Evolutionary conservation across 2,113 vertebrate genomes (phyloP).

Genomic region (Cepphus grylle): DNA sequence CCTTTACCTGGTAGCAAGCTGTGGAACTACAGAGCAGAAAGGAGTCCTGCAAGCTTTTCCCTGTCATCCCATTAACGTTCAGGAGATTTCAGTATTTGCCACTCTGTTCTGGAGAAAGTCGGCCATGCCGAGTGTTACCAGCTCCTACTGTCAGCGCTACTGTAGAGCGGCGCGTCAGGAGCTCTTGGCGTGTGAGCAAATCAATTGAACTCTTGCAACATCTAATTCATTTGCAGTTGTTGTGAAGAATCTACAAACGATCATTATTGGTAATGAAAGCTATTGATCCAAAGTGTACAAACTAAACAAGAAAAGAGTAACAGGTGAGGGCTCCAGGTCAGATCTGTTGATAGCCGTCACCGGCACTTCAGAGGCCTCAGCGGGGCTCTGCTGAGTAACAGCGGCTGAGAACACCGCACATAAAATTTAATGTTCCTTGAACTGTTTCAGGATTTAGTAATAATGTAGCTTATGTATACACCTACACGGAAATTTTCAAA

Average conservation of each 20-base stretch:
- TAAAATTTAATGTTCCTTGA: conserved; percentile 48
- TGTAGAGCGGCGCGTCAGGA: neutral
- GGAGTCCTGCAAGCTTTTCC: neutral
- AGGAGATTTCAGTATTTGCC: neutral
- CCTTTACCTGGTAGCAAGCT: neutral
- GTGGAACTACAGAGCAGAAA: neutral
- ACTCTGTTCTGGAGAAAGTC: neutral
- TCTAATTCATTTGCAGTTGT: neutral
- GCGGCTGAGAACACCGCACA: neutral
- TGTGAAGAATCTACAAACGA: neutral
- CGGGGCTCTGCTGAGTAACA: neutral
- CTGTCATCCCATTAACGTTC: neutral
- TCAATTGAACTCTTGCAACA: neutral
- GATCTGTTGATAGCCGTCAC: neutral
- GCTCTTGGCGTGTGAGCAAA: neutral
- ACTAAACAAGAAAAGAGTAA: neutral
- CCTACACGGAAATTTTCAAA: neutral
- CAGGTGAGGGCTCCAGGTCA: neutral
- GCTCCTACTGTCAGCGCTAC: fast-evolving
- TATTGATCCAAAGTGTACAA: neutral
- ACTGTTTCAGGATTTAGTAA: neutral
- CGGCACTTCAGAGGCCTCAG: neutral
- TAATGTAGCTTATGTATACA: conserved; percentile 6
- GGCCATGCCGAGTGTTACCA: neutral
- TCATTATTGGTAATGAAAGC: neutral